Base-by-base conservation (phyloP, 2,797 vertebrate species). In the Halcyon badia region DNA sequence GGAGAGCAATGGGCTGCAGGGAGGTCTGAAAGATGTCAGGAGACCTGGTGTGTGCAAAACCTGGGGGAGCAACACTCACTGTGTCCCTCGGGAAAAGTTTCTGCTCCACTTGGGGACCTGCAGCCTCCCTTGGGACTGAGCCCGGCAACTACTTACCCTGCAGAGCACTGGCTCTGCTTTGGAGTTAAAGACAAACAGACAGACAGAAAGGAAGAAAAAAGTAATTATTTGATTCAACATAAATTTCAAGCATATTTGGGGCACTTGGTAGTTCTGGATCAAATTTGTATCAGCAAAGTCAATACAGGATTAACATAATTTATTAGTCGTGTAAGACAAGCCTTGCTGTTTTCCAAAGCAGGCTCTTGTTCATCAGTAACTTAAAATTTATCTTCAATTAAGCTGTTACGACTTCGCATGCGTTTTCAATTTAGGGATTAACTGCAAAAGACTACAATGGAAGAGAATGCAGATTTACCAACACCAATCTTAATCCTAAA, bases 391-490 rank as follows among this genome's bases (percentile, higher is more conserved):
- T 44, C 26, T 84, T 76, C 58, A 64, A 3, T 80, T 80, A 87
- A 87, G 61, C 3, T 6, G 35, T 35, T 46, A 71, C n/a, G 70
- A 49, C 25, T 82, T 87, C 17, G 25, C 15, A 56, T 30, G 28
- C 41, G 51, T 44, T 90, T 87, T 77, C 83, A 57, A 8, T 86
- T 61, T 61, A 85, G 42, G 28, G 35, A 92, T 84, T 93, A 95
- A 90, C 1, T 89, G 51, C 28, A 90, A 60, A 90, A 72, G 16
- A 76, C 24, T 35, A 5, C 24, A 70, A 31, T 42, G 31, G 21
- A 77, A 71, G 72, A 94, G 65, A 92, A 83, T 21, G 49, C 61
- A 91, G 79, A 71, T 77, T 91, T 89, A 86, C 68, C 69, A 89
- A 46, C 17, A 54, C 22, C 0, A 0, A 51, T 42, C 82, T 60